Evolutionary conservation across 2,797 vertebrate species (phyloP).

Genomic region (Danio albolineatus): DNA sequence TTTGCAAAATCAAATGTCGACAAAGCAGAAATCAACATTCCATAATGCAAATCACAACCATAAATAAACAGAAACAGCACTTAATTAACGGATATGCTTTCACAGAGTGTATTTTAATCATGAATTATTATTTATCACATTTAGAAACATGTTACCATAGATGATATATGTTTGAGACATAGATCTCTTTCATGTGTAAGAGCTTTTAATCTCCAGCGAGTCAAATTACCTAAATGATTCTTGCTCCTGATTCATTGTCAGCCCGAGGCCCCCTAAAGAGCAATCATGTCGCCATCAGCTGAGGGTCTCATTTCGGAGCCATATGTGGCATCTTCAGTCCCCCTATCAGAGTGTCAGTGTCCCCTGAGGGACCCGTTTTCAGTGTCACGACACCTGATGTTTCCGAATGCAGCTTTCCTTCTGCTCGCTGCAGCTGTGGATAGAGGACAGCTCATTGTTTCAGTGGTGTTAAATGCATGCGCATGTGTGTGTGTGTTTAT

Average conservation of each 20-base stretch:
- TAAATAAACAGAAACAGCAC: too few species aligned
- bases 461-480: slow-evolving; percentile 1
- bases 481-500: slow-evolving; percentile 3
- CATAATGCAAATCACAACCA: too few species aligned
- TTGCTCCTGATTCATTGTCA: slow-evolving; percentile 61
- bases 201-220: background rate
- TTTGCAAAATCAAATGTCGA: too few species aligned
- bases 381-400: slow-evolving; percentile 41
- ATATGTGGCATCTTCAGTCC: slow-evolving; percentile 32
- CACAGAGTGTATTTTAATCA: too few species aligned
- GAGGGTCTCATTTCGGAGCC: slow-evolving; percentile 51
- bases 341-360: slow-evolving; percentile 48
- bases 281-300: slow-evolving; percentile 58
- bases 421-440: slow-evolving; percentile 51
- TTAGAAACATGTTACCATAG: background rate
- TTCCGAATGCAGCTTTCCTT: background rate
- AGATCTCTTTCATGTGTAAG: background rate
- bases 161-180: background rate
- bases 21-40: too few species aligned
- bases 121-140: too few species aligned
- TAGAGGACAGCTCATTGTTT: slow-evolving; percentile 14
- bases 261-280: slow-evolving; percentile 61
- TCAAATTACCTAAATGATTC: slow-evolving; percentile 27
- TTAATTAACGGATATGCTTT: too few species aligned
- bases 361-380: slow-evolving; percentile 52